Percentiles rank a stretch among this genome's conserved stretches.
These are phyloP conservation scores for Macrophya alboannulata DNA, from an alignment of 2,888 invertebrate species.

Conservation along the genomic window DNA sequence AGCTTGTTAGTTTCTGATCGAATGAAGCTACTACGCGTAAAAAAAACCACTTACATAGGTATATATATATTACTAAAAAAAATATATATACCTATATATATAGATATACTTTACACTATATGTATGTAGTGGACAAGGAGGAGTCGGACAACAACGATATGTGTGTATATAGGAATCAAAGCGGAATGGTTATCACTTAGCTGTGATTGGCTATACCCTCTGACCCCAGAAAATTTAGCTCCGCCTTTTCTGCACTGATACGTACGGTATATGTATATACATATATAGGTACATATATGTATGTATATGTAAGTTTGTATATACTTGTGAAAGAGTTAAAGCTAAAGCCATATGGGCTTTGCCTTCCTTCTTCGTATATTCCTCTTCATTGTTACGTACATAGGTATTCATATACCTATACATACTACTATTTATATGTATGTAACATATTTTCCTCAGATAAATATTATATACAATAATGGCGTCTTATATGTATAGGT, in stretches of 20 bases:
- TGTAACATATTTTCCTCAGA: background rate
- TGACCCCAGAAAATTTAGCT: slow-evolving; percentile 71
- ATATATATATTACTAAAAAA: background rate
- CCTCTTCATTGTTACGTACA: slow-evolving; percentile 57
- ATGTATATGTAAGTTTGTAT: background rate
- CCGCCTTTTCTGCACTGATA: slow-evolving; percentile 70
- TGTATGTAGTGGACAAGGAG: background rate
- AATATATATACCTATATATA: background rate
- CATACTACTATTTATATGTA: background rate
- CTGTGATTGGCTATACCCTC: slow-evolving; percentile 75
- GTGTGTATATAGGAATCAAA: slow-evolving; percentile 43
- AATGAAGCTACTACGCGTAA: background rate
- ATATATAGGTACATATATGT: background rate
- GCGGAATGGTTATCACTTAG: slow-evolving; percentile 72
- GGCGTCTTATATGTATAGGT: background rate
- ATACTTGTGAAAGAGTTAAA: background rate
- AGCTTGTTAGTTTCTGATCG: background rate
- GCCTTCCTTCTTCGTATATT: too few species aligned
- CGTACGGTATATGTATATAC: background rate
- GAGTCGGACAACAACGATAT: background rate
- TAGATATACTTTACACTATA: background rate
- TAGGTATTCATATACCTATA: background rate
- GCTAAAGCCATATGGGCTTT: too few species aligned
- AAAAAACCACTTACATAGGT: too few species aligned
- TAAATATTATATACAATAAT: background rate